Percentiles rank a stretch among this genome's conserved stretches.
Evolutionary conservation across 2,113 vertebrate genomes (phyloP).

Genomic region (Perccottus glenii): DNA sequence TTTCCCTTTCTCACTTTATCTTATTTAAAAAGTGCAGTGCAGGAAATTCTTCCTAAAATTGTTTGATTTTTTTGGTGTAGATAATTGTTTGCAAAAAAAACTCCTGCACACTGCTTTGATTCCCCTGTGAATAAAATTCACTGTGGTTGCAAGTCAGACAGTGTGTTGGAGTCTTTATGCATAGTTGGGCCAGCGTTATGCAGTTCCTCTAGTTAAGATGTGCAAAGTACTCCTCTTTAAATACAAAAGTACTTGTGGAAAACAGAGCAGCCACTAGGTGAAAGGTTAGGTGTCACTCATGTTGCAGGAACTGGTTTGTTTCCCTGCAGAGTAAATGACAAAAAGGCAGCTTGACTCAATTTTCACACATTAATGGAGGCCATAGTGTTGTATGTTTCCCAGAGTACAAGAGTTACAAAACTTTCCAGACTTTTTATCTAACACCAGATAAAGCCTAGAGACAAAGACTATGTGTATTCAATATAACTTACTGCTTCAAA

Average conservation of each 20-base stretch:
- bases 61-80: too few relatives aligned
- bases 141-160: too few relatives aligned
- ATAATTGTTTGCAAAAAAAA: too few relatives aligned
- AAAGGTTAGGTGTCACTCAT: slow-evolving; percentile 47
- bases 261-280: slow-evolving; percentile 36
- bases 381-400: slow-evolving; percentile 21
- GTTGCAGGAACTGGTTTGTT: slow-evolving; percentile 15
- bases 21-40: not conserved
- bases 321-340: not conserved
- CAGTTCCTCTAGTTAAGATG: too few relatives aligned
- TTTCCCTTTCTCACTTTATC: not conserved
- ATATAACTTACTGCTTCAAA: slow-evolving; percentile 25
- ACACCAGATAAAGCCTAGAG: not conserved
- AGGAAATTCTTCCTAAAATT: too few relatives aligned
- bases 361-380: not conserved
- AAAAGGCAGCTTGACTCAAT: slow-evolving; percentile 2
- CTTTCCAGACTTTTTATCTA: slow-evolving; percentile 2
- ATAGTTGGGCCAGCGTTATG: too few relatives aligned
- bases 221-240: not conserved
- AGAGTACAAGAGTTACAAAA: not conserved
- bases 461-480: slow-evolving; percentile 17
- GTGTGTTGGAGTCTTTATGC: too few relatives aligned
- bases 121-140: too few relatives aligned
- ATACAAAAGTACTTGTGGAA: not conserved
- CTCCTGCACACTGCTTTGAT: too few relatives aligned